These are phyloP conservation scores for Sciurus niger DNA, from an alignment of 2,113 vertebrate genomes.

Conservation along the genomic window DNA sequence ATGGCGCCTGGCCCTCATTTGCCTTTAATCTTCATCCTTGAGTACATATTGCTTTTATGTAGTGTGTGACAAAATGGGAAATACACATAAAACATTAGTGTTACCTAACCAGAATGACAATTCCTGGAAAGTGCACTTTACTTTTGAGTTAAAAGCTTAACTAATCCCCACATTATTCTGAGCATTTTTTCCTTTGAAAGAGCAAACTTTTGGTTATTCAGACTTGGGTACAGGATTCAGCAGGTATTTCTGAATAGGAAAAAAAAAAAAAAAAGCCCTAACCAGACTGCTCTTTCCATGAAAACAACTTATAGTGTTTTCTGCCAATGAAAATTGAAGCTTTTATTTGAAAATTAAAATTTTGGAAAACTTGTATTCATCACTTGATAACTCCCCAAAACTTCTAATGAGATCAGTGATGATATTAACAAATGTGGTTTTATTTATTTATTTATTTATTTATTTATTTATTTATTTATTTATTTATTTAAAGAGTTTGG, in stretches of 20 bases:
- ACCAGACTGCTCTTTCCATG: neutral
- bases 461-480: too few relatives aligned
- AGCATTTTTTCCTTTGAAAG: neutral
- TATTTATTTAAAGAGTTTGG: neutral
- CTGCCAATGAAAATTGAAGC: neutral
- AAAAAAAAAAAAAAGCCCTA: neutral
- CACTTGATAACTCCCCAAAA: neutral
- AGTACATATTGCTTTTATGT: neutral
- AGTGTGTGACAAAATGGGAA: neutral
- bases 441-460: neutral
- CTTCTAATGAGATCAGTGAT: neutral
- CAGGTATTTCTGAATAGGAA: neutral
- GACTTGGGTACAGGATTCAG: neutral
- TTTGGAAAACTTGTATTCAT: neutral
- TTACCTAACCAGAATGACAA: neutral
- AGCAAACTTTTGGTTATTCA: neutral
- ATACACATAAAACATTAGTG: neutral
- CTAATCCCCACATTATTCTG: neutral
- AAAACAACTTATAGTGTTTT: neutral
- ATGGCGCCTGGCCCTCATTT: neutral
- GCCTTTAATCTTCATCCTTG: neutral
- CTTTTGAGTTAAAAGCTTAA: neutral
- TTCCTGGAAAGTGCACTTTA: neutral
- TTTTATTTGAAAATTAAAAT: constrained; percentile 24
- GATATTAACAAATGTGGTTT: neutral